Base-by-base conservation (phyloP, 2,113 vertebrate species). In the Barnardius zonarius region DNA sequence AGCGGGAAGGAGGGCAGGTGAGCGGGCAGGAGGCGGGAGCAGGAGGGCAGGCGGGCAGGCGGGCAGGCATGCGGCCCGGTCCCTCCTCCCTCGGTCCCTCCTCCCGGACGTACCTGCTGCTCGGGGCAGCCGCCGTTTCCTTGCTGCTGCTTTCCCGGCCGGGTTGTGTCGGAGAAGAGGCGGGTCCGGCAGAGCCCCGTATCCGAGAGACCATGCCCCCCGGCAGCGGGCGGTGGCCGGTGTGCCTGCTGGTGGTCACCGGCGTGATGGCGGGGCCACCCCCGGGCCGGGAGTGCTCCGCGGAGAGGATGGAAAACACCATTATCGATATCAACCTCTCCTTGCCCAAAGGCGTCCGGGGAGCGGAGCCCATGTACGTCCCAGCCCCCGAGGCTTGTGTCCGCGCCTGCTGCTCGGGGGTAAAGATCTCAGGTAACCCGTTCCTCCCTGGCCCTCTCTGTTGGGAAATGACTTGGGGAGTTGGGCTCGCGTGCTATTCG, bases 361-460 rank as follows among this genome's bases (percentile, higher is more conserved):
- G 98, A 33, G 91, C 54, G 1, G 98, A 98, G 55, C 98, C 98
- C 0, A 14, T 83, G 30, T 51, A 83, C 16, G 61, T 77, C 1
- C 7, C 51, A 2, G 37, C 39, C 22, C 68, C 69, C 2, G 93
- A 61, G 25, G 97, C 96, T 23, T 98, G 98, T 44, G 9, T 93
- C 3, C 44, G 72, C 20, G 28, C 80, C 16, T 98, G 98, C 97
- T 98, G 98, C 81, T 93, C 89, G 6, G 96, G 87, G 28, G n/a
- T 10, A 13, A 55, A 57, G 55, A 93, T 97, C 23, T 17, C 93
- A 97, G 98, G 98, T 98, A 95, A 97, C 22, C 23, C 31, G 15
- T 16, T n/a, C 13, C 35, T 11, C 54, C 22, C 9, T 6, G 20
- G 14, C 10, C 18, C 57, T 35, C 57, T 59, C 57, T 59, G 22